A percentile compares a stretch with the other conserved stretches of the same genome.
These are phyloP conservation scores for Drosophila tristis DNA, from an alignment of 1,140 invertebrate genomes.

Conservation along the genomic window DNA sequence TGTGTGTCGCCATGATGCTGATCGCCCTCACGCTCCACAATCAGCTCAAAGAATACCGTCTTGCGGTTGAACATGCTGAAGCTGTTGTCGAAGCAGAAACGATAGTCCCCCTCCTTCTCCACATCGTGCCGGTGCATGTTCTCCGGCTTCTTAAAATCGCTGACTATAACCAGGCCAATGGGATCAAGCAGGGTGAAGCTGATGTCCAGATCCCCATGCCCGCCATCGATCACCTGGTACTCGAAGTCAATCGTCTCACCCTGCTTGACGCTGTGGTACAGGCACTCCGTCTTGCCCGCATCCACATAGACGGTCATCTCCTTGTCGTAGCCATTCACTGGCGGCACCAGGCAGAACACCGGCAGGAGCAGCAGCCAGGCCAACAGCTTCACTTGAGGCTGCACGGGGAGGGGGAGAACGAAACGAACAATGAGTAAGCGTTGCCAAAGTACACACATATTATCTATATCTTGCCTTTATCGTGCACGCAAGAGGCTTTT, in stretches of 20 bases:
- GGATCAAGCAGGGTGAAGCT: conserved; percentile 89
- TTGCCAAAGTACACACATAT: background rate
- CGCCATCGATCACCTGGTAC: conserved; percentile 92
- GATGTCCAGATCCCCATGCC: conserved; percentile 91
- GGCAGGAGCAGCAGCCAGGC: conserved; percentile 10
- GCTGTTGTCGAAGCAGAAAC: conserved; percentile 93
- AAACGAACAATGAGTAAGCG: conserved; percentile 11
- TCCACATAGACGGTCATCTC: conserved; percentile 90
- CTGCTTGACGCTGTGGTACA: conserved; percentile 87
- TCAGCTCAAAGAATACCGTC: conserved; percentile 92
- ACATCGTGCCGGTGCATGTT: conserved; percentile 87
- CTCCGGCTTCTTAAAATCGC: conserved; percentile 90
- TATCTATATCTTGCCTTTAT: too few species aligned
- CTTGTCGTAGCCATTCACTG: conserved; percentile 84
- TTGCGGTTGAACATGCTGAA: conserved; percentile 92
- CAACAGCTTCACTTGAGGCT: conserved; percentile 3
- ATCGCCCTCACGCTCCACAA: conserved; percentile 87
- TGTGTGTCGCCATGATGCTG: conserved; percentile 84
- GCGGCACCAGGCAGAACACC: conserved; percentile 10
- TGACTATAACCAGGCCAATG: conserved; percentile 87
- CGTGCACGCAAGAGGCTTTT: too few species aligned
- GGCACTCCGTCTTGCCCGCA: conserved; percentile 88
- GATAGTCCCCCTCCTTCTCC: conserved; percentile 88
- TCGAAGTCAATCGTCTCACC: conserved; percentile 89
- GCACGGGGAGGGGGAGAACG: background rate